Evolutionary conservation across 2,113 vertebrate genomes (phyloP).

Genomic region (Sclerurus mexicanus): DNA sequence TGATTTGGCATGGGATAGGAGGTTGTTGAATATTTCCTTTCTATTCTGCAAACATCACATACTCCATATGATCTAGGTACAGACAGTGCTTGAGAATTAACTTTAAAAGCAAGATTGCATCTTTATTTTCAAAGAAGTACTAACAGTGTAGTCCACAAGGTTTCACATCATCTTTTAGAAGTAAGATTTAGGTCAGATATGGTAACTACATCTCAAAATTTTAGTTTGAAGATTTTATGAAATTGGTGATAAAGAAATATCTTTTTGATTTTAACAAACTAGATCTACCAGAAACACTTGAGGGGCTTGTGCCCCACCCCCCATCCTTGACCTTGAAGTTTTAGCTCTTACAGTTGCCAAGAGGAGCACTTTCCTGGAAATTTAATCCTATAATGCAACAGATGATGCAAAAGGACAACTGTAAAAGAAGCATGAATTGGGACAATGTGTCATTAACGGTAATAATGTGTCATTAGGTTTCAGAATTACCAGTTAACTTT

Average conservation of each 20-base stretch:
- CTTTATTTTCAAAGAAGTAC: neutral
- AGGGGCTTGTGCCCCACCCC: rapidly evolving
- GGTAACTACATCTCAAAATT: neutral
- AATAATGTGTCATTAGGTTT: neutral
- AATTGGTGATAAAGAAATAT: neutral
- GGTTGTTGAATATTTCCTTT: neutral
- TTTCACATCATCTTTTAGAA: neutral
- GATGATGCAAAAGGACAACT: neutral
- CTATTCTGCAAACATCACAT: neutral
- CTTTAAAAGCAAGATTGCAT: neutral
- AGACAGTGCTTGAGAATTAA: neutral
- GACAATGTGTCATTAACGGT: neutral
- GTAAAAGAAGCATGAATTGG: neutral
- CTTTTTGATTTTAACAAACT: neutral
- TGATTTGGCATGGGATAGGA: neutral
- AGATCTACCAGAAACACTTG: neutral
- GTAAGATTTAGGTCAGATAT: neutral
- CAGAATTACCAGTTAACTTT: neutral
- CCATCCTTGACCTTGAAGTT: neutral
- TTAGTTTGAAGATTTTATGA: neutral
- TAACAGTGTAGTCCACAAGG: neutral
- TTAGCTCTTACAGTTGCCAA: neutral
- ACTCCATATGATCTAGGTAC: neutral
- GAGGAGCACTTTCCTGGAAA: neutral
- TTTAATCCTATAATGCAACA: neutral